Conservation (phyloP, 2,888 invertebrate species). For the Gymnosoma rotundatum region DNA sequence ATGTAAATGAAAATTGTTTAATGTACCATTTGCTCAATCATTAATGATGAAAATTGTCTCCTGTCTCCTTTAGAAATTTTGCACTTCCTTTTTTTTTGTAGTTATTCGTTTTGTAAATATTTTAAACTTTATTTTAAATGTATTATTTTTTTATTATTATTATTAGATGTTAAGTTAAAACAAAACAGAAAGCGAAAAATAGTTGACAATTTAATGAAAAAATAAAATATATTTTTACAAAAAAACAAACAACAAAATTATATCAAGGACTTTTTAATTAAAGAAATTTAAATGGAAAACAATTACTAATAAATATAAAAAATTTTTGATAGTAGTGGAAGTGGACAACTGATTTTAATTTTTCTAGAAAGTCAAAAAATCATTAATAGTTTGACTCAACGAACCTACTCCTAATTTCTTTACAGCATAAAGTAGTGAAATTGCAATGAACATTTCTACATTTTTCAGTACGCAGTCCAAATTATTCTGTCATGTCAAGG, state of each 20-base stretch:
- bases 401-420: no score
- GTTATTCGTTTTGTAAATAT: constrained; percentile 54
- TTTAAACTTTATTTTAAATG: not conserved
- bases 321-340: no score
- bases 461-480: no score
- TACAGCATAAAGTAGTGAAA: no score
- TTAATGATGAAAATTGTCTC: constrained; percentile 17
- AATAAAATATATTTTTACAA: constrained; percentile 69
- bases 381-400: no score
- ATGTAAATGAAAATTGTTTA: constrained; percentile 50
- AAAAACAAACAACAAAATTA: constrained; percentile 27
- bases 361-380: no score
- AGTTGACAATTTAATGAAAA: constrained; percentile 58
- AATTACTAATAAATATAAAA: no score
- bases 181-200: constrained; percentile 33
- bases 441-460: no score
- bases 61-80: not conserved
- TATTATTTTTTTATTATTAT: constrained; percentile 25
- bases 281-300: no score
- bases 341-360: no score
- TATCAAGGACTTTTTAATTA: not conserved
- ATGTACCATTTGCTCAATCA: constrained; percentile 57
- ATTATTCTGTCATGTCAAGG: no score
- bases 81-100: constrained; percentile 3
- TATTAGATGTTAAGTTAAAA: constrained; percentile 60